A percentile compares a stretch with the other conserved stretches of the same genome.
Evolutionary conservation across 2,888 invertebrate genomes (phyloP).

Genomic region (Spisula solida): DNA sequence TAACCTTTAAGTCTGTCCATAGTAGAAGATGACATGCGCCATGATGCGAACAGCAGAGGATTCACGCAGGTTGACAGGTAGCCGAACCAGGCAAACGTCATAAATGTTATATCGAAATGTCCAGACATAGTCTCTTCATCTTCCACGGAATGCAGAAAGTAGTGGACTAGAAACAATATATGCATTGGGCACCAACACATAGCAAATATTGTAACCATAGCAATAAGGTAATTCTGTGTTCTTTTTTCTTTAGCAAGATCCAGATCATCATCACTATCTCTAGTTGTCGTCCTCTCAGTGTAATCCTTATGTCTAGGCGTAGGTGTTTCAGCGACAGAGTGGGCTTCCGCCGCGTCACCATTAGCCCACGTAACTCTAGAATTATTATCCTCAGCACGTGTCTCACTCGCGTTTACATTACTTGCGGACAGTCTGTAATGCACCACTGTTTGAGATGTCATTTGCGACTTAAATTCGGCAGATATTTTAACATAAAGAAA

Average conservation of each 20-base stretch:
- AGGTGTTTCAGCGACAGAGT: not conserved
- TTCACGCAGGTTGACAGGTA: slow-evolving; percentile 91
- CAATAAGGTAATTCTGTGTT: slow-evolving; percentile 91
- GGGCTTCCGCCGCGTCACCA: slow-evolving; percentile 2
- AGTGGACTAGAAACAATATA: slow-evolving; percentile 90
- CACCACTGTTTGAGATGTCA: slow-evolving; percentile 76
- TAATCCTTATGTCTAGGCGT: slow-evolving; percentile 48
- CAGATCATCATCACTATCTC: slow-evolving; percentile 84
- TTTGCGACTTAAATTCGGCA: slow-evolving; percentile 89
- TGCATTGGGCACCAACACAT: slow-evolving; percentile 91
- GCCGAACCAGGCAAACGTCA: slow-evolving; percentile 92
- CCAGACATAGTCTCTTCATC: slow-evolving; percentile 91
- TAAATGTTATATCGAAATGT: slow-evolving; percentile 91
- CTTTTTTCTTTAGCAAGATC: slow-evolving; percentile 90
- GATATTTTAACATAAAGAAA: slow-evolving; percentile 91
- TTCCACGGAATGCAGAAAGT: slow-evolving; percentile 90
- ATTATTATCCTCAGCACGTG: slow-evolving; percentile 40
- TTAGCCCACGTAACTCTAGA: slow-evolving; percentile 61
- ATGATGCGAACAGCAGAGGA: slow-evolving; percentile 90
- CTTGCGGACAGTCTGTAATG: slow-evolving; percentile 73
- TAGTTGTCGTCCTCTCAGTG: slow-evolving; percentile 72
- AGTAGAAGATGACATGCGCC: slow-evolving; percentile 89
- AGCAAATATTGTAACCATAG: slow-evolving; percentile 91
- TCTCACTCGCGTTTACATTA: not conserved
- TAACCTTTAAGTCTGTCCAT: slow-evolving; percentile 85